These are phyloP conservation scores for Zaprionus ornatus DNA, from an alignment of 1,140 invertebrate species.

Conservation along the genomic window DNA sequence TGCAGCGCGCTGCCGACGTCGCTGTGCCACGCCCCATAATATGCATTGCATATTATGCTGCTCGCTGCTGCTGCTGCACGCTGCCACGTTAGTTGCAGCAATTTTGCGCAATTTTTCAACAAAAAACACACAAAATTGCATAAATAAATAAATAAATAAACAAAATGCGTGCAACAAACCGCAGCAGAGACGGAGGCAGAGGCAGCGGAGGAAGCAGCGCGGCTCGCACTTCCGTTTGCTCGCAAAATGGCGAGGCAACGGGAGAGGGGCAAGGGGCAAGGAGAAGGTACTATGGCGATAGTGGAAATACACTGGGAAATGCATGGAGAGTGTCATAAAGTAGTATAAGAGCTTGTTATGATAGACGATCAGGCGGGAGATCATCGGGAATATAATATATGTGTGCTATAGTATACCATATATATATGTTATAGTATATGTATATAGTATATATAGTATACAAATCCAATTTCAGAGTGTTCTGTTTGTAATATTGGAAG, in stretches of 20 bases:
- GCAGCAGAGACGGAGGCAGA: constrained; percentile 5
- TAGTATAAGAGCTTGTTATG: too few species aligned
- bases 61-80: too few species aligned
- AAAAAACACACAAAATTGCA: constrained; percentile 1
- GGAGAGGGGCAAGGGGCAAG: not conserved
- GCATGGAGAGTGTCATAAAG: not conserved
- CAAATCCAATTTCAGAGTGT: too few species aligned
- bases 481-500: too few species aligned
- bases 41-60: constrained; percentile 4
- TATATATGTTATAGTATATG: too few species aligned
- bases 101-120: constrained; percentile 1
- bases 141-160: constrained; percentile 15
- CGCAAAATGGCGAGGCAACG: not conserved
- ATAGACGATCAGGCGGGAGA: too few species aligned
- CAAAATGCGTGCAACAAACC: constrained; percentile 1
- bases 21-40: not conserved
- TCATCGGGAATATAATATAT: too few species aligned
- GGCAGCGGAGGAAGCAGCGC: constrained; percentile 32
- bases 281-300: not conserved
- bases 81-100: not conserved
- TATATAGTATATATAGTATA: too few species aligned
- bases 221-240: constrained; percentile 58
- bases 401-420: too few species aligned
- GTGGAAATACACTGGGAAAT: not conserved
- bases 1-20: not conserved